A percentile compares a stretch with the other conserved stretches of the same genome.
These are phyloP conservation scores for Crotalus viridis DNA, from an alignment of 2,113 vertebrate species.

Conservation along the genomic window DNA sequence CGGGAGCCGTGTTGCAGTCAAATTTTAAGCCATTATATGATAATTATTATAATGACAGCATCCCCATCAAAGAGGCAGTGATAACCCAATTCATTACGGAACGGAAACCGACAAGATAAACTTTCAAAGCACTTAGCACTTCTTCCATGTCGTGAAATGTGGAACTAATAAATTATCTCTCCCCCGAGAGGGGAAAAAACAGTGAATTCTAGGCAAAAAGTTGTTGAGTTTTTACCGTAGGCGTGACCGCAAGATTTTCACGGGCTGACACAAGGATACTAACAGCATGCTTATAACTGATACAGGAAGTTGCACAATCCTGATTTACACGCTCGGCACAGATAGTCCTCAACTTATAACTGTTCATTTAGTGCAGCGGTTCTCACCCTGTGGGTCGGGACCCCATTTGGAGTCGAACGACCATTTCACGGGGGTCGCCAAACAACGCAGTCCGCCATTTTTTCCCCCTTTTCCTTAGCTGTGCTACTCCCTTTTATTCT, in stretches of 20 bases:
- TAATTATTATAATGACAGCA: slow-evolving; percentile 23
- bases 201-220: neutral
- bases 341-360: neutral
- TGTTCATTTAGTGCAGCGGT: too few species aligned
- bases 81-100: slow-evolving; percentile 28
- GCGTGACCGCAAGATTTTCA: neutral
- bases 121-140: slow-evolving; percentile 7
- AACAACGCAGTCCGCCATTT: too few species aligned
- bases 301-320: neutral
- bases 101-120: slow-evolving; percentile 19
- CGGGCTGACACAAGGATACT: neutral
- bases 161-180: neutral
- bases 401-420: too few species aligned
- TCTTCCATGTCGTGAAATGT: neutral
- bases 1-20: neutral
- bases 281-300: neutral
- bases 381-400: too few species aligned
- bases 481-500: too few species aligned
- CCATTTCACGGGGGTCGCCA: too few species aligned
- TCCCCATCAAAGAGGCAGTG: slow-evolving; percentile 6
- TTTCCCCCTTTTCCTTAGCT: too few species aligned
- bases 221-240: neutral
- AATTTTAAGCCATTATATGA: slow-evolving; percentile 28
- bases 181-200: neutral
- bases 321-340: neutral